phyloP scores from a whole-genome alignment of 2,888 invertebrate species.

The Melipona bicolor region DNA sequence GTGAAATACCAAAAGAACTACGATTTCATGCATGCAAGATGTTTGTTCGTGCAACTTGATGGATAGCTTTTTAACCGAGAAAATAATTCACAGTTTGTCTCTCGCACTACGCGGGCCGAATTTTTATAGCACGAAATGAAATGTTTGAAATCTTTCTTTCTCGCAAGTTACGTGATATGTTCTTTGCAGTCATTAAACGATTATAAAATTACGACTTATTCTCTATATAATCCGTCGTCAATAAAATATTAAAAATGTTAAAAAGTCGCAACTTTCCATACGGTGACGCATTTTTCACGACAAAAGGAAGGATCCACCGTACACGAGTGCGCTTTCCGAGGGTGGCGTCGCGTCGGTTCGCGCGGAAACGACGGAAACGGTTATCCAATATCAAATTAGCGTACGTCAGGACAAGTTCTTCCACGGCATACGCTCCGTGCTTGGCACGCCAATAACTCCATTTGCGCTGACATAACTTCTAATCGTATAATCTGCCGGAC shows the following conservation, averaged over 20 bases:
- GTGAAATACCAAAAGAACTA: conserved; percentile 18
- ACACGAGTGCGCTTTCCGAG: conserved; percentile 46
- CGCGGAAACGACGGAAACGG: conserved; percentile 53
- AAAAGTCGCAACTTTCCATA: conserved; percentile 29
- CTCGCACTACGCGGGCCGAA: no score
- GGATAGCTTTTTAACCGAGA: background rate
- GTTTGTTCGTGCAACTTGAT: background rate
- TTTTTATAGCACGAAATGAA: no score
- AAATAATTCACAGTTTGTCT: background rate
- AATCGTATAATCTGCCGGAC: conserved; percentile 63
- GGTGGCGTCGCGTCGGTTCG: conserved; percentile 42
- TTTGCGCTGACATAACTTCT: conserved; percentile 62
- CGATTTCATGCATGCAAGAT: conserved; percentile 2
- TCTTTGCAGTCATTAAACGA: background rate
- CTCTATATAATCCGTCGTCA: conserved; percentile 28
- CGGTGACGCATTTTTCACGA: conserved; percentile 51
- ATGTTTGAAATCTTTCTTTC: background rate
- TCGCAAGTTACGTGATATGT: background rate
- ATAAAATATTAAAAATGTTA: conserved; percentile 1
- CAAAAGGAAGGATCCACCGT: conserved; percentile 24
- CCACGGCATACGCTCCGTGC: conserved; percentile 36
- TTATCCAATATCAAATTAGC: conserved; percentile 71
- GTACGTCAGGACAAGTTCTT: conserved; percentile 66
- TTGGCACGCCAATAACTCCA: conserved; percentile 62
- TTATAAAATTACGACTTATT: background rate